Evolutionary conservation across 2,888 invertebrate genomes (phyloP).

Genomic region (Protophormia terraenovae): DNA sequence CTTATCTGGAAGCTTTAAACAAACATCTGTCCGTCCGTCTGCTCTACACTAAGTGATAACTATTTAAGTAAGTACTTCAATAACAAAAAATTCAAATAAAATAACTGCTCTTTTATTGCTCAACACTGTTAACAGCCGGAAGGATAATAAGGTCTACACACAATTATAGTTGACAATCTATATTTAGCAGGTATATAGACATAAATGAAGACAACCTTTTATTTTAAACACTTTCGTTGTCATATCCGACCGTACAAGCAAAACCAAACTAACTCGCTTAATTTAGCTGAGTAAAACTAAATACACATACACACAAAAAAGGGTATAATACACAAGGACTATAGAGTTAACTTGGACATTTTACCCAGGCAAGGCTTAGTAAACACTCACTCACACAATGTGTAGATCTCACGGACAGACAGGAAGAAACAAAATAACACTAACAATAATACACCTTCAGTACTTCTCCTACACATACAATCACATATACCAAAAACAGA

Average conservation of each 20-base stretch:
- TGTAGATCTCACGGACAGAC: background rate
- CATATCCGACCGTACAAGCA: constrained; percentile 4
- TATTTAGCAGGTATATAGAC: constrained; percentile 34
- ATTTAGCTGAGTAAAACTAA: background rate
- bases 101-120: background rate
- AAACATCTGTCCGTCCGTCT: too few relatives aligned
- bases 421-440: background rate
- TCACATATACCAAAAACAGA: background rate
- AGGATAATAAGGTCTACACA: background rate
- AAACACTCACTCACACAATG: background rate
- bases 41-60: too few relatives aligned
- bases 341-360: constrained; percentile 34
- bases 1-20: too few relatives aligned
- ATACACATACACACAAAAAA: background rate
- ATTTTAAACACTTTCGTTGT: constrained; percentile 44
- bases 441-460: background rate
- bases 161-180: background rate
- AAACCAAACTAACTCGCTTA: background rate
- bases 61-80: too few relatives aligned
- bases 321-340: constrained; percentile 30
- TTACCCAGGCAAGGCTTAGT: constrained; percentile 27
- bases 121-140: background rate
- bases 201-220: background rate
- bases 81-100: too few relatives aligned
- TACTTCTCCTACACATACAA: too few relatives aligned